A percentile compares a stretch with the other conserved stretches of the same genome.
Conservation (phyloP, 2,797 vertebrate genomes). For the Argyrosomus regius region DNA sequence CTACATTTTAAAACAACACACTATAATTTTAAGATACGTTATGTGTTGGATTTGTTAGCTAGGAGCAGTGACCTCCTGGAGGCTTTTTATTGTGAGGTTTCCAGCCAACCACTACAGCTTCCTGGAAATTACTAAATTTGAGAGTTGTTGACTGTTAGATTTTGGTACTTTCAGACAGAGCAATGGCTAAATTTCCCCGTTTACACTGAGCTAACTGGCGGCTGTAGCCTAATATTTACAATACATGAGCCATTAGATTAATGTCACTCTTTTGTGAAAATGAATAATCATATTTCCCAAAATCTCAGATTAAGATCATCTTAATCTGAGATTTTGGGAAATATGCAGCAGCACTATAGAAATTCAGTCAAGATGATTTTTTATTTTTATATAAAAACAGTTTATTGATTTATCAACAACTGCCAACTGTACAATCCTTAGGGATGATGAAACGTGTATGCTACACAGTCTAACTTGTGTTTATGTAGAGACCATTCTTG, state of each 20-base stretch:
- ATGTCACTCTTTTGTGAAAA: slow-evolving; percentile 4
- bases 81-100: not conserved
- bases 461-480: slow-evolving; percentile 88
- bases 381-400: slow-evolving; percentile 85
- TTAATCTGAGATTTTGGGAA: no score
- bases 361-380: slow-evolving; percentile 73
- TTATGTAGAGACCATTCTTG: slow-evolving; percentile 66
- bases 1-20: not conserved
- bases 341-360: slow-evolving; percentile 35
- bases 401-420: slow-evolving; percentile 92
- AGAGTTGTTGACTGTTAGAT: not conserved
- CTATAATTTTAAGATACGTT: not conserved
- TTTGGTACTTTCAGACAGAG: not conserved
- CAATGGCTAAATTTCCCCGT: not conserved
- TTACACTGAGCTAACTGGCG: slow-evolving; percentile 1
- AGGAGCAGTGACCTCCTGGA: not conserved
- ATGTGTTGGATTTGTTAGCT: slow-evolving; percentile 5
- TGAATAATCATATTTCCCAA: slow-evolving; percentile 1
- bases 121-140: not conserved
- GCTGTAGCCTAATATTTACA: slow-evolving; percentile 3
- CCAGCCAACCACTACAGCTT: not conserved
- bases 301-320: not conserved
- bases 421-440: slow-evolving; percentile 90
- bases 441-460: slow-evolving; percentile 85
- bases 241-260: not conserved